Evolutionary conservation across 2,888 invertebrate species (phyloP), one percentile per base, ranked within the genome.

Genomic region (Biston stratarius): DNA sequence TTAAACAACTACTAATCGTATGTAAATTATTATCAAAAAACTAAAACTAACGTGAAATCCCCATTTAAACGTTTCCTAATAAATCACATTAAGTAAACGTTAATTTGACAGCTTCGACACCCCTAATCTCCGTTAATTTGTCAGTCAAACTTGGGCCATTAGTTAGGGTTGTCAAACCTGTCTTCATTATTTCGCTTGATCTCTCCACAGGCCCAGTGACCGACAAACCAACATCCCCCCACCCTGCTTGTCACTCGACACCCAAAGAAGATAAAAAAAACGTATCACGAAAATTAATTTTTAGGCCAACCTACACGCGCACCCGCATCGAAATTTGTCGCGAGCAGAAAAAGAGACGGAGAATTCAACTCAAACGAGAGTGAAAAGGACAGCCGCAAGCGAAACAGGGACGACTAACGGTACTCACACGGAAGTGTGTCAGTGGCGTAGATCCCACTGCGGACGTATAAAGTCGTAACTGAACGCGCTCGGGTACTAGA

Each of bases 291-390:
- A 89, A 75, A 84, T 87, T 83, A 86, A 90, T 91, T 91, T 92
- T 91, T 87, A 89, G 93, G 92, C 85, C 92, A 88, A 82, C 91
- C 91, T 89, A 92, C 92, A 89, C 87, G 83, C 85, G 81, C 84
- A 85, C 92, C 93, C 92, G 92, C 91, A 90, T 93, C 89, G 85
- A 91, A 92, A 91, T 91, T 93, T 92, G 93, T 93, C 93, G 91
- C 91, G 84, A 85, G 76, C 70, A 74, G 84, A 88, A 75, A 81
- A 77, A 80, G 92, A 90, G 89, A 93, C 84, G 74, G 80, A 78
- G 70, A 74, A 84, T 82, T 72, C 78, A 69, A 75, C 71, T 61
- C 77, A 76, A 87, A 84, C 88, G 91, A 92, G 93, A 92, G 92
- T 89, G 93, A 93, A 90, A 88, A 91, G 91, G 90, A 90, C 83